A percentile compares a stretch with the other conserved stretches of the same genome.
These are phyloP conservation scores for Crepidodera aurea DNA, from an alignment of 2,888 invertebrate species.

Conservation along the genomic window DNA sequence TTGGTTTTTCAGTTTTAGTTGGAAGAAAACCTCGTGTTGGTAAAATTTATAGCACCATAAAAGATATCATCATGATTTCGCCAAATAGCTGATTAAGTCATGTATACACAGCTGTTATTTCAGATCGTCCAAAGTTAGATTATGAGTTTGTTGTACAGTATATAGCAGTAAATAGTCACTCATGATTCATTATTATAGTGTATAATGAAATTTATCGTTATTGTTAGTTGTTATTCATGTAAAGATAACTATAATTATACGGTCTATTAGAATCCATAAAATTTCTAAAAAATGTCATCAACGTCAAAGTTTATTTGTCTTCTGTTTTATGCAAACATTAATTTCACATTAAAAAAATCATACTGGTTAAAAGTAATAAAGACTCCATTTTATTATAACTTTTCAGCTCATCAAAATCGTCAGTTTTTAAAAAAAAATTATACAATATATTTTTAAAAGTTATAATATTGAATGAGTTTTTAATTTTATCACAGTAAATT, in stretches of 20 bases:
- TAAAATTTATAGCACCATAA: slow-evolving; percentile 12
- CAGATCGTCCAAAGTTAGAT: slow-evolving; percentile 2
- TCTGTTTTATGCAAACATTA: slow-evolving; percentile 15
- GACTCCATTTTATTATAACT: neutral
- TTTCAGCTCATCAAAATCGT: neutral
- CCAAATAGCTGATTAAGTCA: slow-evolving; percentile 32
- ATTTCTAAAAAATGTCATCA: slow-evolving; percentile 1
- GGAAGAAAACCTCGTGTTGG: slow-evolving; percentile 1
- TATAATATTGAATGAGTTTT: neutral
- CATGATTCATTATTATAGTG: slow-evolving; percentile 16
- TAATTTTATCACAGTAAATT: neutral
- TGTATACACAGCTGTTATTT: slow-evolving; percentile 22
- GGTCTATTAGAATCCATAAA: slow-evolving; percentile 11
- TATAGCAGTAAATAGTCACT: slow-evolving; percentile 8
- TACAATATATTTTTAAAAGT: neutral
- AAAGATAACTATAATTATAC: slow-evolving; percentile 17
- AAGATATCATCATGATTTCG: slow-evolving; percentile 21
- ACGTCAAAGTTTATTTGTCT: slow-evolving; percentile 11
- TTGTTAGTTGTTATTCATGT: slow-evolving; percentile 10
- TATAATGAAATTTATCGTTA: slow-evolving; percentile 15
- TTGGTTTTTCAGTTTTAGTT: neutral
- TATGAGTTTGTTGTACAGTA: slow-evolving; percentile 17
- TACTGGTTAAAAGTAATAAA: neutral
- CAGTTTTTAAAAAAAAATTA: neutral
- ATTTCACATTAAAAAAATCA: neutral